phyloP scores from a whole-genome alignment of 2,888 invertebrate genomes.

The Ypsolopha sequella region DNA sequence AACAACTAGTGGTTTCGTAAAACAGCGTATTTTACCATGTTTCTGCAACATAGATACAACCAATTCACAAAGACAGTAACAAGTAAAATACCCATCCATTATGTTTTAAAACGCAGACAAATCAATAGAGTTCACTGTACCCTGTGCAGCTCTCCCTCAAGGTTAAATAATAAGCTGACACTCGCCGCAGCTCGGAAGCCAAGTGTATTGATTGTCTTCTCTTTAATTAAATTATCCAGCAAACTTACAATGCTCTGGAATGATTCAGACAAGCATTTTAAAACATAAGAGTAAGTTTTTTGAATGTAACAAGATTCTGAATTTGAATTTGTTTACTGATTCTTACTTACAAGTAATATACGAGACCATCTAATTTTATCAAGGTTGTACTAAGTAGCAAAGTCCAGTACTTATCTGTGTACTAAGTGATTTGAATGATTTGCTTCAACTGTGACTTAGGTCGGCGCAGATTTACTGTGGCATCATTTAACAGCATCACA shows the following conservation, averaged over 20 bases:
- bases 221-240: conserved; percentile 23
- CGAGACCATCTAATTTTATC: too few relatives aligned
- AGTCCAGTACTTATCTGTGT: neutral
- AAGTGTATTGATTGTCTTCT: conserved; percentile 21
- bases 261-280: neutral
- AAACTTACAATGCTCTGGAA: conserved; percentile 2
- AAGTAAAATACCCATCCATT: too few relatives aligned
- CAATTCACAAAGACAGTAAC: too few relatives aligned
- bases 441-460: too few relatives aligned
- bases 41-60: too few relatives aligned
- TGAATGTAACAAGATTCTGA: neutral
- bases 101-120: neutral
- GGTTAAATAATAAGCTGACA: neutral
- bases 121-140: neutral
- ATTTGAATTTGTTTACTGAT: neutral
- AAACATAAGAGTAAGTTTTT: neutral
- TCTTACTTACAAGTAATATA: too few relatives aligned
- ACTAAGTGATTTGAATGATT: too few relatives aligned
- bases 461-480: too few relatives aligned
- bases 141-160: neutral
- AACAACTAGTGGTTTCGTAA: too few relatives aligned
- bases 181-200: neutral
- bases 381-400: neutral
- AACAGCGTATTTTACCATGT: too few relatives aligned
- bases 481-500: too few relatives aligned